These are phyloP conservation scores for Aphelenchoides fujianensis DNA, from an alignment of 1,140 invertebrate genomes.

Conservation along the genomic window DNA sequence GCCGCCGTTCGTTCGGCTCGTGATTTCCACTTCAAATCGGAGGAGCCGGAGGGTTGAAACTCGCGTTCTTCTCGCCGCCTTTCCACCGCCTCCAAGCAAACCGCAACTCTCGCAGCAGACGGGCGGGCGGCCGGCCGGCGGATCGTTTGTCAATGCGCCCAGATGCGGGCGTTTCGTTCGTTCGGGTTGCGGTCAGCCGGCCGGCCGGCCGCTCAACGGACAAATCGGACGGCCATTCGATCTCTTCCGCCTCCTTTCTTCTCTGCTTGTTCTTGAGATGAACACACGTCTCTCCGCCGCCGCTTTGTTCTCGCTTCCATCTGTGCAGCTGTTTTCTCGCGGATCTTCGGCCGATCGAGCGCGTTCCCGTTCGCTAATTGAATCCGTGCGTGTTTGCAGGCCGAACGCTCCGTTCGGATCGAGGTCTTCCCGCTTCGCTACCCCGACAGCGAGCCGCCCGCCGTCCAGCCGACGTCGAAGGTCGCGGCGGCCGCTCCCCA, in stretches of 20 bases:
- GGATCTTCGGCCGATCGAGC: too few species aligned
- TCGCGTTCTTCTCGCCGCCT: background rate
- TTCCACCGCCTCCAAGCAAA: background rate
- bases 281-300: too few species aligned
- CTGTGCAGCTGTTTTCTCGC: too few species aligned
- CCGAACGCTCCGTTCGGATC: constrained; percentile 53
- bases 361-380: constrained; percentile 19
- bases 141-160: background rate
- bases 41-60: background rate
- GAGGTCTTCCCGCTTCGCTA: constrained; percentile 56
- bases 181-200: too few species aligned
- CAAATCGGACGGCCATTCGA: background rate
- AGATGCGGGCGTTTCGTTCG: background rate
- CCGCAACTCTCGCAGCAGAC: background rate
- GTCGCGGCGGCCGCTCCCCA: constrained; percentile 15
- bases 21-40: background rate
- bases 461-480: background rate
- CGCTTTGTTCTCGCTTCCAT: too few species aligned
- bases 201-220: too few species aligned
- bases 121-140: too few species aligned
- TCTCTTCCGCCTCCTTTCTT: too few species aligned
- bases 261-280: too few species aligned
- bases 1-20: too few species aligned
- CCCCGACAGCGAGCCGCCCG: background rate
- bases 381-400: constrained; percentile 44